Conservation (phyloP, 1,140 invertebrate species). For the Phymastichus coffea region DNA sequence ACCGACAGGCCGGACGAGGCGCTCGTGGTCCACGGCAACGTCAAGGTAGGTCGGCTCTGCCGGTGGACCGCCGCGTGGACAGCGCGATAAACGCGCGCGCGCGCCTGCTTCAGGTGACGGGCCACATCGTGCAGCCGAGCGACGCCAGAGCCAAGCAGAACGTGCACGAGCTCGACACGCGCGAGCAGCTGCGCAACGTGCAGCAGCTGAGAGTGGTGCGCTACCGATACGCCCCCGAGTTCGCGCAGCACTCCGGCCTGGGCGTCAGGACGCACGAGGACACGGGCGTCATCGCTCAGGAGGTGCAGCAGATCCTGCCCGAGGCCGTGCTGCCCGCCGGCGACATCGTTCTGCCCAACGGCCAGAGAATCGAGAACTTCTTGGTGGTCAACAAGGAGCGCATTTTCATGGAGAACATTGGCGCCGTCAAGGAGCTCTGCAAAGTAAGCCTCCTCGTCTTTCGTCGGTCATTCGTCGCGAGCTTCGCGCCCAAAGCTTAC, state of each 20-base stretch:
- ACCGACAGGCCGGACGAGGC: constrained; percentile 94
- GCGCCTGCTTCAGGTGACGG: constrained; percentile 79
- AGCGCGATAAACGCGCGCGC: neutral
- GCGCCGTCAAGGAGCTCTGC: constrained; percentile 93
- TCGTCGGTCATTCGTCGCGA: neutral
- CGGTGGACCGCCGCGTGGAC: neutral
- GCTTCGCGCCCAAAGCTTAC: too few species aligned
- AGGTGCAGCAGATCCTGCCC: constrained; percentile 86
- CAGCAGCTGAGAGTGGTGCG: constrained; percentile 89
- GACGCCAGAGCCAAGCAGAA: constrained; percentile 91
- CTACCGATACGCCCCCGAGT: constrained; percentile 87
- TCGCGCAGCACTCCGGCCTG: constrained; percentile 82
- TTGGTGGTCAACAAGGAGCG: constrained; percentile 94
- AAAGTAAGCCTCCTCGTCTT: constrained; percentile 57
- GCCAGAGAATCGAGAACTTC: constrained; percentile 88
- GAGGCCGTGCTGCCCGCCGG: constrained; percentile 93
- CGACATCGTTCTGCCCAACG: constrained; percentile 81
- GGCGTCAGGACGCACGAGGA: constrained; percentile 62
- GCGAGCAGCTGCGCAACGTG: constrained; percentile 85
- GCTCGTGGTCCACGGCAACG: constrained; percentile 87
- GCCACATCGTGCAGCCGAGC: constrained; percentile 92
- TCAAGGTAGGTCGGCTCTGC: constrained; percentile 58
- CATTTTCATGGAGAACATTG: constrained; percentile 96
- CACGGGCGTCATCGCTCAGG: constrained; percentile 94
- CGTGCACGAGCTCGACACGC: constrained; percentile 87